Percentiles rank a stretch among this genome's conserved stretches.
Conservation (phyloP, 2,888 invertebrate genomes). For the Orchesellides sinensis region DNA sequence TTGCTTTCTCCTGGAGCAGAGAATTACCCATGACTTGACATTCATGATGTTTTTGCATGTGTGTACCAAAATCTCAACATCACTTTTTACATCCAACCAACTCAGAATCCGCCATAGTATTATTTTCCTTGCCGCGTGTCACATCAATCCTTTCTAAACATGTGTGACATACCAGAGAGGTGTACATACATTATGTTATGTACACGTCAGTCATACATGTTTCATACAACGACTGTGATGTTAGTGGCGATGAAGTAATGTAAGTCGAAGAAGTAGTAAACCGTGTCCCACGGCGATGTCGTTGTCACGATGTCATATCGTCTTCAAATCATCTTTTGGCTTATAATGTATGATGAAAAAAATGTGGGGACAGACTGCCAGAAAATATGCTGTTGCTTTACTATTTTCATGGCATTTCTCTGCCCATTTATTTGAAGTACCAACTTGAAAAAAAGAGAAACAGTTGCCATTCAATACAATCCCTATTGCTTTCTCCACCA, state of each 20-base stretch:
- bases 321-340: conserved; percentile 33
- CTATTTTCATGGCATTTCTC: conserved; percentile 15
- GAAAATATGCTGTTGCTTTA: conserved; percentile 46
- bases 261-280: background rate
- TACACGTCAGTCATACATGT: background rate
- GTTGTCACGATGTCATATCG: conserved; percentile 49
- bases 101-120: background rate
- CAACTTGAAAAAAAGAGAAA: conserved; percentile 12
- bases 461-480: background rate
- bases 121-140: background rate
- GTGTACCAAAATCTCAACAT: background rate
- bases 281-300: conserved; percentile 40
- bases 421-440: conserved; percentile 24
- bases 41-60: conserved; percentile 29
- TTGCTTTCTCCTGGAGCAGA: conserved; percentile 33
- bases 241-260: background rate
- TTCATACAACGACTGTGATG: background rate
- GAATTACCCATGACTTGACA: conserved; percentile 46
- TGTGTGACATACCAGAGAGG: background rate
- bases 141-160: conserved; percentile 14
- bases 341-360: no score
- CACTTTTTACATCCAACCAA: background rate
- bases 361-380: conserved; percentile 48
- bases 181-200: background rate
- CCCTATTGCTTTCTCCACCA: background rate